phyloP scores from a whole-genome alignment of 2,888 invertebrate species.

The Drosophila sordidapex region DNA sequence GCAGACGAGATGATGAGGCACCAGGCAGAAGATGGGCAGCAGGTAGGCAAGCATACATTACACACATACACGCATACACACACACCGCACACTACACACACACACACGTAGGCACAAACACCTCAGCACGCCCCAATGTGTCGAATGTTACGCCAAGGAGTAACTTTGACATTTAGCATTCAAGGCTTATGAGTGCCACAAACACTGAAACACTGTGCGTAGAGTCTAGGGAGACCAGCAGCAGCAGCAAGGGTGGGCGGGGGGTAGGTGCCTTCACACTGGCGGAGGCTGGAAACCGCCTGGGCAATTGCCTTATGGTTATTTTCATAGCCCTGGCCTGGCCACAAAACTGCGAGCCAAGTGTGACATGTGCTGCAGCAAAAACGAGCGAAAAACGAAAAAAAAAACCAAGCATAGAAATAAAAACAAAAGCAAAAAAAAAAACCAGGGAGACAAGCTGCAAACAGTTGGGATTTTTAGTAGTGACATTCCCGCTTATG shows the following conservation, averaged over 20 bases:
- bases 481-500: constrained; percentile 51
- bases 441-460: constrained; percentile 43
- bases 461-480: constrained; percentile 62
- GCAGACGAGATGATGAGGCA: constrained; percentile 30
- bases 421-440: constrained; percentile 21
- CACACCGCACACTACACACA: constrained; percentile 1
- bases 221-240: constrained; percentile 34
- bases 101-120: constrained; percentile 48
- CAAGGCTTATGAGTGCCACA: constrained; percentile 78
- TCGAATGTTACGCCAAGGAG: constrained; percentile 82
- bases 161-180: constrained; percentile 81
- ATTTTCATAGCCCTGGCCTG: constrained; percentile 80
- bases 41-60: constrained; percentile 45
- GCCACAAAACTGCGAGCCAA: constrained; percentile 78
- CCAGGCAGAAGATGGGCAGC: constrained; percentile 18
- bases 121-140: constrained; percentile 76
- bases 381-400: constrained; percentile 44
- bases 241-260: constrained; percentile 1
- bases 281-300: constrained; percentile 65
- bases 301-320: constrained; percentile 81
- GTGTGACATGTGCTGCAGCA: constrained; percentile 67
- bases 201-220: constrained; percentile 32
- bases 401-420: constrained; percentile 10
- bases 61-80: constrained; percentile 14
- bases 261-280: constrained; percentile 18